phyloP scores from a whole-genome alignment of 2,888 invertebrate species.

The Escarpia spicata region DNA sequence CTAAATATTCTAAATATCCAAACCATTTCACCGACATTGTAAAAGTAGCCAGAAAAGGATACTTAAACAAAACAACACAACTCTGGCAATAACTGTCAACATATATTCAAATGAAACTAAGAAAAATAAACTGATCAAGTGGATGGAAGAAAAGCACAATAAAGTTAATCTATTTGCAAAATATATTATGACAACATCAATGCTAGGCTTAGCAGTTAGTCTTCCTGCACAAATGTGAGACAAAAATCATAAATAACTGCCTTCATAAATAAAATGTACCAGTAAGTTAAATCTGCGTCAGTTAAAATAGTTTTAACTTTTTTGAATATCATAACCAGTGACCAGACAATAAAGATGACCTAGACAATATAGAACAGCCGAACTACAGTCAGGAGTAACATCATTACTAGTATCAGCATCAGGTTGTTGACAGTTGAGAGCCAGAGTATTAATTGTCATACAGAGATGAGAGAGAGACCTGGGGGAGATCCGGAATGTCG shows the following conservation, averaged over 20 bases:
- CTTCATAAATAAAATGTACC: not conserved
- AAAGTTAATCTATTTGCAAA: not conserved
- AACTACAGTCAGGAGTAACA: not conserved
- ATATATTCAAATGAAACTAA: not conserved
- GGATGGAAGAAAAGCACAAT: not conserved
- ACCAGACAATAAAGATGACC: not conserved
- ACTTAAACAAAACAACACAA: not conserved
- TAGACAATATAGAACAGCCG: not conserved
- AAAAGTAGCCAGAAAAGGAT: not conserved
- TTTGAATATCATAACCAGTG: not conserved
- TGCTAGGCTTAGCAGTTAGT: not conserved
- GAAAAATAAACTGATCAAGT: not conserved
- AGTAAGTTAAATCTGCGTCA: not conserved
- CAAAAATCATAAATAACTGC: not conserved
- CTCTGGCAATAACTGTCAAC: slow-evolving; percentile 11
- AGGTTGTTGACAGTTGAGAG: not conserved
- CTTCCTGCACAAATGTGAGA: not conserved
- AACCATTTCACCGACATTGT: not conserved
- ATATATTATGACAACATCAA: not conserved
- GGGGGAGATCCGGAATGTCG: not conserved
- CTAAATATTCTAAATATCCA: not conserved
- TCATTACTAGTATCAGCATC: not conserved
- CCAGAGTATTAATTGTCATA: slow-evolving; percentile 16
- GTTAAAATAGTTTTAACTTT: not conserved
- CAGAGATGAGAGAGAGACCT: not conserved